Evolutionary conservation across 2,888 invertebrate genomes (phyloP), one percentile per base, ranked within the genome.

Genomic region (Rotaria magnacalcarata): DNA sequence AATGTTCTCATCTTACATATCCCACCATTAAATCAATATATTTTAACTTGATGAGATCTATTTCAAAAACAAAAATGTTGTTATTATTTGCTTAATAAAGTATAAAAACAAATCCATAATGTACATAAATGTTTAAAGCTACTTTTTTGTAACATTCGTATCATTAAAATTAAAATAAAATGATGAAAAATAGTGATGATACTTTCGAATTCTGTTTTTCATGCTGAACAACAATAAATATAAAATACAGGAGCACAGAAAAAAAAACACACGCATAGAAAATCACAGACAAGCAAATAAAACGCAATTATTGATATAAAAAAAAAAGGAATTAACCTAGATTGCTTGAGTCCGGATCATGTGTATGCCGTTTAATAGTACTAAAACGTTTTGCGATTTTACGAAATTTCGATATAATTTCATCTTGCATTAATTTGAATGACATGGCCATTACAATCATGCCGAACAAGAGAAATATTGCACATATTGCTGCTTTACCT

Each of bases 401-500:
- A 41, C 80, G 43, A 80, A 80, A 80, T 84, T 58, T 84, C 14
- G 43, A 54, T 24, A 84, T 84, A 8, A 58, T 84, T 58, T 86
- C 86, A 60, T 86, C 86, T 60, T 86, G 86, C 86, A 87, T 85
- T 24, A 87, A 47, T 85, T 87, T 87, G 21, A 87, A 87, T 43
- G 86, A 87, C 87, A 87, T 87, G 6, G 87, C 87, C 87, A 87
- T 87, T 41, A 87, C 85, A 19, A 87, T 85, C 86, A 87, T 87
- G n/a, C 87, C 87, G 21, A 87, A 86, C 34, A 87, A 52, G 21
- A 87, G 84, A 85, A 85, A 87, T 34, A 87, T 41, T 24, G 87
- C 80, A 80, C 87, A 87, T 58, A 87, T 58, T 60, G 87, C 85
- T 47, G 86, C 86, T 84, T 86, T 87, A 52, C 85, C 87, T 41